Evolutionary conservation across 1,140 invertebrate species (phyloP).

Genomic region (Caerostris extrusa): DNA sequence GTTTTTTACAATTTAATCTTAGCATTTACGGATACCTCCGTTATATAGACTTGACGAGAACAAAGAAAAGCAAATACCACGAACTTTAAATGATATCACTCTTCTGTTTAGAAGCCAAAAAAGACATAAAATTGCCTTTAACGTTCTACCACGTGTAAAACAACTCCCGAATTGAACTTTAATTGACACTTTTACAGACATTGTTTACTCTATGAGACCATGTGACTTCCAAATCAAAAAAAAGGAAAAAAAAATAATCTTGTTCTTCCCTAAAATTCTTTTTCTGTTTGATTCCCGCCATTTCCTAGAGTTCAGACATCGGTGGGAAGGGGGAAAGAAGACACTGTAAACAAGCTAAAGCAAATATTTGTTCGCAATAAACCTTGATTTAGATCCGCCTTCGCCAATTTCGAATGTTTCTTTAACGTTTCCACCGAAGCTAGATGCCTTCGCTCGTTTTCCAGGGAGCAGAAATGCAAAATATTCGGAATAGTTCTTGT

Average conservation of each 20-base stretch:
- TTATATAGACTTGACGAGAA: no score
- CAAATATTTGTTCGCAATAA: slow-evolving; percentile 70
- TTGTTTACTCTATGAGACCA: neutral
- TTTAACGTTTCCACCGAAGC: slow-evolving; percentile 30
- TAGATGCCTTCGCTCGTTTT: neutral
- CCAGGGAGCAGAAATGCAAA: neutral
- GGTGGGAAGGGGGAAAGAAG: neutral
- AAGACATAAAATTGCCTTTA: neutral
- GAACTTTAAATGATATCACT: neutral
- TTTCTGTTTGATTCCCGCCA: slow-evolving; percentile 19
- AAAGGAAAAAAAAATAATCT: slow-evolving; percentile 24
- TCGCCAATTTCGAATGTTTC: slow-evolving; percentile 67
- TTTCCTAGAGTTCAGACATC: slow-evolving; percentile 42
- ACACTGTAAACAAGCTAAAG: slow-evolving; percentile 70
- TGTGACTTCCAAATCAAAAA: neutral
- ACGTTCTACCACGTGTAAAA: neutral
- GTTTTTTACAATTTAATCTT: no score
- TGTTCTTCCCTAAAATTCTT: slow-evolving; percentile 30
- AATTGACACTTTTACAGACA: slow-evolving; percentile 62
- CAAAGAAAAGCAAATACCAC: neutral
- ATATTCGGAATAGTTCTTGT: slow-evolving; percentile 34
- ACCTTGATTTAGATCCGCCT: slow-evolving; percentile 41
- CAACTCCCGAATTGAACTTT: neutral
- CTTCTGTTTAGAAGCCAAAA: neutral
- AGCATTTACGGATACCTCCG: no score